Base-by-base conservation (phyloP, 2,888 invertebrate genomes). In the Volucella bombylans region DNA sequence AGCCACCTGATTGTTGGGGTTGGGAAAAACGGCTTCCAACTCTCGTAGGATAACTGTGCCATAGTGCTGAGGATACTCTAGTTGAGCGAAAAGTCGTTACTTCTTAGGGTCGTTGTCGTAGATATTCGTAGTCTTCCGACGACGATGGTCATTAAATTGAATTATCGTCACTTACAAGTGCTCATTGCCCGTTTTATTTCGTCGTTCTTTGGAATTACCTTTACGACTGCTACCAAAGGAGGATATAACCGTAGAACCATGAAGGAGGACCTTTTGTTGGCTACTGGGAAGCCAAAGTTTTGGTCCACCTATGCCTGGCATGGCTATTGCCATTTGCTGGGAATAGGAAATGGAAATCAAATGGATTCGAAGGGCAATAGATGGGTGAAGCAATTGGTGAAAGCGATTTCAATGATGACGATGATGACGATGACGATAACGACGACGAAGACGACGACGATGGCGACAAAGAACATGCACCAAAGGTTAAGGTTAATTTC, bases 101-200 rank as follows among this genome's bases (percentile, higher is more conserved):
- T 76, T 76, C 47, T 43, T 18, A 15, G 50, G 38, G 54, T 57
- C 68, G 23, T 59, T 67, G 54, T 77, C 65, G 45, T 65, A 59
- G 57, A 76, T 52, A 45, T 67, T 72, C 69, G 45, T 41, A 49
- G 62, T 15, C 9, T 31, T 31, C 31, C 31, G 31, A 6, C 31
- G 31, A 59, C 43, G 47, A 38, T 39, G 65, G 55, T 77, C 72
- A 85, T 85, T 81, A 85, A 81, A 85, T 85, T 85, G 85, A 85
- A 85, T 85, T 85, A 85, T 81, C 67, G 76, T 72, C 76, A 76
- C 81, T 85, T 85, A 85, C 81, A 81, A 81, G 76, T 68, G 85
- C 57, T 85, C 81, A 77, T 77, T 77, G 85, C 81, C 50, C 81
- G 68, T 81, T 85, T 81, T 77, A 85, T 85, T 81, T 15, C 68